Conservation (phyloP, 2,113 vertebrate species). For the Chascanopsetta lugubris region DNA sequence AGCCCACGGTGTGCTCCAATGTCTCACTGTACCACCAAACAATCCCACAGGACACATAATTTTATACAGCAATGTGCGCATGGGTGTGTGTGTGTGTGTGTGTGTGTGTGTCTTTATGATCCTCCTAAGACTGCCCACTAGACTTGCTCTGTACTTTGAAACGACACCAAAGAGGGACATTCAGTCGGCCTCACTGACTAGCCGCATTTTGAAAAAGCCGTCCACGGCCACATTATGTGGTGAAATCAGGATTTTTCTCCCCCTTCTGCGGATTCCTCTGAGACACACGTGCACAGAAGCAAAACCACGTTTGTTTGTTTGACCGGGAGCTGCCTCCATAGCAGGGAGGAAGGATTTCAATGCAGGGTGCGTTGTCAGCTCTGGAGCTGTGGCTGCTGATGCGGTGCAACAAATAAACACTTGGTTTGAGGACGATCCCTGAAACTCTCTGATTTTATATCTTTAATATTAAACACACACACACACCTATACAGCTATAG, state of each 20-base stretch:
- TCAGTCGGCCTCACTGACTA: constrained; percentile 28
- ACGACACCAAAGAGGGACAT: constrained; percentile 66
- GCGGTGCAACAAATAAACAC: background rate
- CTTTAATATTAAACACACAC: background rate
- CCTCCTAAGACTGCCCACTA: constrained; percentile 51
- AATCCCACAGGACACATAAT: constrained; percentile 59
- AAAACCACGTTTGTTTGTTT: constrained; percentile 3
- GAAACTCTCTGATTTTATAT: background rate
- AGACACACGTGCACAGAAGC: constrained; percentile 1
- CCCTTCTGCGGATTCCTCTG: constrained; percentile 12
- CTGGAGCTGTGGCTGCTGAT: background rate
- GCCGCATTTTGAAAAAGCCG: background rate
- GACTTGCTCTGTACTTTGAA: constrained; percentile 57
- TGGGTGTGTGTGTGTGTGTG: constrained; percentile 31
- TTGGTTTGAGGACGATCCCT: background rate
- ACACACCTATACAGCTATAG: background rate
- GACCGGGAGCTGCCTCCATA: background rate
- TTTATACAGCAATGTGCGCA: constrained; percentile 45
- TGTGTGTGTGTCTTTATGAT: constrained; percentile 62
- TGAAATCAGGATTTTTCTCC: constrained; percentile 22
- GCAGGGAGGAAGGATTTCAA: constrained; percentile 5
- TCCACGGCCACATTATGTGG: constrained; percentile 24
- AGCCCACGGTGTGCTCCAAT: constrained; percentile 37
- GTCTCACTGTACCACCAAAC: constrained; percentile 53
- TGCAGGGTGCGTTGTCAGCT: background rate